Base-by-base conservation (phyloP, 1,140 invertebrate genomes). In the Globodera rostochiensis region DNA sequence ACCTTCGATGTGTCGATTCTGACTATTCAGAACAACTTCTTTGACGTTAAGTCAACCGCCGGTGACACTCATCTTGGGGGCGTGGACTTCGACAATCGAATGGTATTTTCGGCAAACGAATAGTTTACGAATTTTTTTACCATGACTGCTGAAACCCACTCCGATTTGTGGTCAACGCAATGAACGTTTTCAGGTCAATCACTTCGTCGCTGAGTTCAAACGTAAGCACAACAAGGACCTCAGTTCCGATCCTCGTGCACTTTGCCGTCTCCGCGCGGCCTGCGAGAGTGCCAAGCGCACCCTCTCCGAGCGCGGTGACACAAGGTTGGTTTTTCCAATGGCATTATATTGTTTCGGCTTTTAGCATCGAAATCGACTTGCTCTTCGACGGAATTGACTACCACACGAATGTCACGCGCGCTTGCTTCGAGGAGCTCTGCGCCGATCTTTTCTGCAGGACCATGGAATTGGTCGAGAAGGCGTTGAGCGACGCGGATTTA, bases 1-100 rank as follows among this genome's bases (percentile, higher is more conserved):
- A 98, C 96, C 85, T 98, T 98, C 90, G 96, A 98, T 92, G 96
- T 98, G 13, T 97, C 96, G 45, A 95, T 98, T 87, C 91, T 98
- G 82, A 96, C 95, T 81, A 97, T 98, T 90, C 95, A 96, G 90
- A 95, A 97, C 91, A 96, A 96, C 87, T 95, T 98, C 90, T 93
- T 93, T 86, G 96, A 98, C 91, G 96, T 98, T 15, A 97, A 96
- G 90, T 95, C 96, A 11, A 98, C 96, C 25, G 95, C 95, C 87
- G 96, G 96, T 86, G 36, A 36, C 36, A 36, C 36, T 36, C 36
- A 36, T 36, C 36, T 36, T 36, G 36, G 36, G 36, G 36, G 36
- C 1, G 36, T 3, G 36, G 36, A 36, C 36, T 36, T 36, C 36
- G 36, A 36, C 36, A 36, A 36, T 36, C 36, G 36, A 36, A 36